Percentiles rank a stretch among this genome's conserved stretches.
Conservation (phyloP, 1,140 invertebrate species). For the Aculops lycopersici region DNA sequence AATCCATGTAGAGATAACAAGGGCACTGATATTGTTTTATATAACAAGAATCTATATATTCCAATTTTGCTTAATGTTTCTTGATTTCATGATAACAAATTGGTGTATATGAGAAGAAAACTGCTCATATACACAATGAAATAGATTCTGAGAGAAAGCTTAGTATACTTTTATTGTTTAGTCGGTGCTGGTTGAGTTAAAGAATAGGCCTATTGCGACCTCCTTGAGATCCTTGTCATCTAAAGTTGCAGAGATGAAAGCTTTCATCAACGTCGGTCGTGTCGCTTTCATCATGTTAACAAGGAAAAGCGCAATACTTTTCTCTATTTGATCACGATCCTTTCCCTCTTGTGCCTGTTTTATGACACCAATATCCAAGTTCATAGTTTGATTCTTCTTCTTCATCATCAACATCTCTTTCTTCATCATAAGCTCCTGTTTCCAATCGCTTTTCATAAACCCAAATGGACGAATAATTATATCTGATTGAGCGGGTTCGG, state of each 20-base stretch:
- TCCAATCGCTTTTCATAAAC: too few species aligned
- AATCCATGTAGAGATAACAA: conserved; percentile 46
- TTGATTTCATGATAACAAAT: too few species aligned
- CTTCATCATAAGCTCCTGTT: too few species aligned
- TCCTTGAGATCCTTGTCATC: not conserved
- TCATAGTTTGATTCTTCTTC: too few species aligned
- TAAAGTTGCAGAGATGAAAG: not conserved
- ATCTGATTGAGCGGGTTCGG: not conserved
- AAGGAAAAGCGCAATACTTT: not conserved
- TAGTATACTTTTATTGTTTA: too few species aligned
- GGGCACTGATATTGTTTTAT: conserved; percentile 89
- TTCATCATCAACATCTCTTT: too few species aligned
- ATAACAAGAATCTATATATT: conserved; percentile 42
- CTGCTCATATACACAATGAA: too few species aligned
- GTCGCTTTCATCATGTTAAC: not conserved
- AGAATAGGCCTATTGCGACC: not conserved
- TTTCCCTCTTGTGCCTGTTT: not conserved
- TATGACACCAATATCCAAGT: too few species aligned
- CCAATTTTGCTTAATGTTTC: too few species aligned
- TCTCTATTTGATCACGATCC: not conserved
- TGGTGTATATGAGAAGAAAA: too few species aligned
- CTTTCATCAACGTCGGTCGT: not conserved
- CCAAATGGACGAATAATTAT: not conserved
- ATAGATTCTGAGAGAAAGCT: too few species aligned
- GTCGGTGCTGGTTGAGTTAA: too few species aligned